Evolutionary conservation across 2,888 invertebrate species (phyloP).

Genomic region (Catocala fraxini): DNA sequence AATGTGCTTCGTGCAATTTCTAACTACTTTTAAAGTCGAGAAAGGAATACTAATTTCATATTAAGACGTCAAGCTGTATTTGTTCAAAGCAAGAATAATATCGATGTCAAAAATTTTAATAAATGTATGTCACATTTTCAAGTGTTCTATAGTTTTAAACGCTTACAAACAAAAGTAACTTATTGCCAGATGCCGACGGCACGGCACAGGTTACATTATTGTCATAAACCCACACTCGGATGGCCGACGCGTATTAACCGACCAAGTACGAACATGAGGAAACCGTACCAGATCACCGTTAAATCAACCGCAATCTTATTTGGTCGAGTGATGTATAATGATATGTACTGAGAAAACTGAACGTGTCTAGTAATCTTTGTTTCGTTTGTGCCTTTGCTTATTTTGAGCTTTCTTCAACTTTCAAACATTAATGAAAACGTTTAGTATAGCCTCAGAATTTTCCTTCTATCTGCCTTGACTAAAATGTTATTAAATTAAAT

Average conservation of each 20-base stretch:
- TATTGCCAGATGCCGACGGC: conserved; percentile 74
- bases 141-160: conserved; percentile 73
- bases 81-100: neutral
- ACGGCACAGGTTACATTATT: conserved; percentile 75
- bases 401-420: conserved; percentile 46
- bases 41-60: too few relatives aligned
- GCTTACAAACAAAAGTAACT: conserved; percentile 78
- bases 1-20: too few relatives aligned
- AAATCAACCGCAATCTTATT: conserved; percentile 42
- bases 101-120: conserved; percentile 4
- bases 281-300: conserved; percentile 52
- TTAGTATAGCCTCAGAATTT: conserved; percentile 34
- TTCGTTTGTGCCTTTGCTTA: conserved; percentile 33
- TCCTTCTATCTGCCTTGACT: conserved; percentile 8
- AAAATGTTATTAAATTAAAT: too few relatives aligned
- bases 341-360: conserved; percentile 48
- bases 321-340: conserved; percentile 52
- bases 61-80: too few relatives aligned
- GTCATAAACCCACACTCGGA: conserved; percentile 63
- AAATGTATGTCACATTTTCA: conserved; percentile 50
- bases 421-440: conserved; percentile 38
- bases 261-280: conserved; percentile 56
- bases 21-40: too few relatives aligned
- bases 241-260: conserved; percentile 62
- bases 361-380: conserved; percentile 42